Base-by-base conservation (phyloP, 2,113 vertebrate genomes). In the Haplochromis burtoni region DNA sequence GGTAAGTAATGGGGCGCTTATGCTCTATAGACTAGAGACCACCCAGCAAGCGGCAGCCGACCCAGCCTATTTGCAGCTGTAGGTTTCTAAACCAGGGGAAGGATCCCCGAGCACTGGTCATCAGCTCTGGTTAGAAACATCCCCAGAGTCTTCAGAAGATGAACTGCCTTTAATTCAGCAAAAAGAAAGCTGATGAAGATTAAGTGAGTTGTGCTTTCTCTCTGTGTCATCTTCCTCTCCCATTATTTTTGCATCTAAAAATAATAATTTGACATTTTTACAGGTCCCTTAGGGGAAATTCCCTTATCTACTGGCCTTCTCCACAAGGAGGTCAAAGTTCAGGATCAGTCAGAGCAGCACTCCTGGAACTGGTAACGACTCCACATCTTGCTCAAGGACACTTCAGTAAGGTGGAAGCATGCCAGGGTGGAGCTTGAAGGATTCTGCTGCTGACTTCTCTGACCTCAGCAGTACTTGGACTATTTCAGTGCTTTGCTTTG, bases 1-100 rank as follows among this genome's bases (percentile, higher is more conserved):
- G 94, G 95, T 95, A 96, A 89, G 94, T 92, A 94, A 96, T 92
- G 89, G 90, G 89, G 82, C 82, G 26, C 89, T 92, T 76, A 87
- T 87, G 71, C 85, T 86, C 82, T 61, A 38, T 71, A 81, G 90
- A 81, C 83, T 53, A 51, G 4, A 42, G 94, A 95, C 95, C 95
- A 96, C 96, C 95, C 92, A 94, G 82, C 59, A 21, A 42, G 82
- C 8, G 73, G 80, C 80, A 49, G 76, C 24, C 21, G 26, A 21
- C 42, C 54, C 3, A 51, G 82, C 57, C 83, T 54, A 35, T 90
- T 83, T 92, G 86, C 88, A 93, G 91, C 87, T 92, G 85, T 88
- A 89, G 17, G 59, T 76, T 73, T 80, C 82, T 17, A 84, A 88
- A 91, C 66, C 81, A 86, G 73, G 12, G 21, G 86, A 87, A 38